Evolutionary conservation across 2,888 invertebrate genomes (phyloP).

Genomic region (Drosophila flavopinicola): DNA sequence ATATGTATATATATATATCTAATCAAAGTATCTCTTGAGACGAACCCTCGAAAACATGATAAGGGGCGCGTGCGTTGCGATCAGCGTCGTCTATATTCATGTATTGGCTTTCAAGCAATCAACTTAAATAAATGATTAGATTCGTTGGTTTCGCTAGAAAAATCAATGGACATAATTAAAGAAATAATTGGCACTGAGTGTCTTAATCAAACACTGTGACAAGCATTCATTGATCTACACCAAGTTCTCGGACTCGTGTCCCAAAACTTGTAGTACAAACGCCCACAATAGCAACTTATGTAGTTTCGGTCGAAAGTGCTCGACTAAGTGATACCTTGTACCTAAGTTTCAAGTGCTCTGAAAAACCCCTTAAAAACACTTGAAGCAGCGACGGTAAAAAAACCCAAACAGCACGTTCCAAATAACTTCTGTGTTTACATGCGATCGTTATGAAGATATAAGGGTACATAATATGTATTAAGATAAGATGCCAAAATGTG

Average conservation of each 20-base stretch:
- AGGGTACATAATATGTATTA: too few relatives aligned
- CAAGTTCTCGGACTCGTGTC: slow-evolving; percentile 2
- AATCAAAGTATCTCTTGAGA: slow-evolving; percentile 29
- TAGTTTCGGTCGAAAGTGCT: neutral
- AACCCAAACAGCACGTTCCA: too few relatives aligned
- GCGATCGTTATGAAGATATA: too few relatives aligned
- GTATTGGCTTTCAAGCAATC: neutral
- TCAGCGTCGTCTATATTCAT: neutral
- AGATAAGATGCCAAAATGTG: too few relatives aligned
- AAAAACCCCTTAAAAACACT: neutral
- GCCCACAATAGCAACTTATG: too few relatives aligned
- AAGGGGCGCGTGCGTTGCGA: slow-evolving; percentile 7
- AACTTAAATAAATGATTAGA: slow-evolving; percentile 21
- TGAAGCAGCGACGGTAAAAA: neutral
- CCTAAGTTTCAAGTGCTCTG: neutral
- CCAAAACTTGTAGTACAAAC: neutral
- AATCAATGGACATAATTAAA: neutral
- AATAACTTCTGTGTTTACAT: too few relatives aligned
- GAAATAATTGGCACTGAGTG: neutral
- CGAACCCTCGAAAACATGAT: slow-evolving; percentile 16
- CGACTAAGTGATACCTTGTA: neutral
- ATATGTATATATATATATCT: slow-evolving; percentile 36
- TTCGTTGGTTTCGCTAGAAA: slow-evolving; percentile 5
- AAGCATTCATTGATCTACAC: neutral
- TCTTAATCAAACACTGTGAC: neutral